phyloP scores from a whole-genome alignment of 2,888 invertebrate genomes.

The Petrophora chlorosata region DNA sequence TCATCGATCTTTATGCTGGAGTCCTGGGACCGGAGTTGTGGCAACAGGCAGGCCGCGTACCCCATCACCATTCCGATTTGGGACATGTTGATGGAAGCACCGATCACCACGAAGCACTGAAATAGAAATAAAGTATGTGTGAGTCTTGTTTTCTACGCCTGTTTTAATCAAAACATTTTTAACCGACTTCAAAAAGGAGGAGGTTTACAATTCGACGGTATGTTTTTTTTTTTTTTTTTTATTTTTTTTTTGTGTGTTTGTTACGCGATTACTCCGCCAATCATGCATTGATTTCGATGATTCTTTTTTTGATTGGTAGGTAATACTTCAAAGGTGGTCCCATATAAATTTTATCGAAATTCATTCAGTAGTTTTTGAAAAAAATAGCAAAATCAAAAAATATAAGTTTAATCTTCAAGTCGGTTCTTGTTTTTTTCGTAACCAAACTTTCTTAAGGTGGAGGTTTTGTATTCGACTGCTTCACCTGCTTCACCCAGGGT shows the following conservation, averaged over 20 bases:
- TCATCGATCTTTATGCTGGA: slow-evolving; percentile 12
- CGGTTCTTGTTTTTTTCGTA: too few relatives aligned
- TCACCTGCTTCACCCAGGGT: too few relatives aligned
- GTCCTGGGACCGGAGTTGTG: slow-evolving; percentile 64
- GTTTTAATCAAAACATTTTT: not conserved
- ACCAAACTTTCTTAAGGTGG: too few relatives aligned
- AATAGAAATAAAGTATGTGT: too few relatives aligned
- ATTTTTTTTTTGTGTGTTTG: too few relatives aligned
- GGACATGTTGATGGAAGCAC: slow-evolving; percentile 54
- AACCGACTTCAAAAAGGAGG: not conserved
- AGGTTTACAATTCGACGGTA: not conserved
- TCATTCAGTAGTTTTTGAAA: too few relatives aligned
- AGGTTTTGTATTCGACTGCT: too few relatives aligned
- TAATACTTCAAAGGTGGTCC: not conserved
- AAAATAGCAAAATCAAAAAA: too few relatives aligned
- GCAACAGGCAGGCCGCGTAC: slow-evolving; percentile 82
- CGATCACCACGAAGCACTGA: slow-evolving; percentile 61
- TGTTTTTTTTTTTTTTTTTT: not conserved
- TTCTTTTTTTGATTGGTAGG: not conserved
- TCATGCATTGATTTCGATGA: too few relatives aligned
- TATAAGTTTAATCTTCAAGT: too few relatives aligned
- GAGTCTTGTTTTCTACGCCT: too few relatives aligned
- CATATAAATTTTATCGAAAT: not conserved
- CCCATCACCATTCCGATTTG: slow-evolving; percentile 65
- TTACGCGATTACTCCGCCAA: too few relatives aligned